Evolutionary conservation across 2,888 invertebrate species (phyloP), one percentile per base, ranked within the genome.

Genomic region (Nematopogon swammerdamellus): DNA sequence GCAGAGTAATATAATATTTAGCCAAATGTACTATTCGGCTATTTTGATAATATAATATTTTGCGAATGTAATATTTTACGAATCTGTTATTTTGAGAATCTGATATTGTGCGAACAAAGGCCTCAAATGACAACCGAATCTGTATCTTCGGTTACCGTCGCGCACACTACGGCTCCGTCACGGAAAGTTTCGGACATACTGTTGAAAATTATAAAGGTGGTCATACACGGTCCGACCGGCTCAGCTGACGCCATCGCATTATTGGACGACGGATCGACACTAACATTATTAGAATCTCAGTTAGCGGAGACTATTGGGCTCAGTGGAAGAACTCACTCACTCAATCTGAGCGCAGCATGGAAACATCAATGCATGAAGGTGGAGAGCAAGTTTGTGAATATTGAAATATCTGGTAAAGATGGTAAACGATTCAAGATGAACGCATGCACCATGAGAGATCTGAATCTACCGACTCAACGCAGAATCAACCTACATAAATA

Each of bases 251-350:
- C 49, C 5, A 51, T 50, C 36, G 53, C 52, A 3, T 25, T 50
- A 19, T 52, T 55, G 45, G 54, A 55, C 30, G 55, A 54, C 36
- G 55, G 49, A 29, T 53, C 54, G 2, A 49, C 53, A 16, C 44
- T 55, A 14, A 54, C 52, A 1, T 49, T 56, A 46, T 53, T 54
- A 3, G 54, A 54, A 43, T 46, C 48, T 19, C 18, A 45, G 2
- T 46, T 54, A 51, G 46, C 2, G 11, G 47, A 4, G 44, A 49
- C 10, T 45, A 25, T 25, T 8, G 25, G 25, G 8, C 25, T 25
- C 25, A 25, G 25, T 6, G 25, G 25, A 25, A 25, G 5, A 8
- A 4, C 25, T 25, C 25, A 25, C 25, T 25, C 25, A 25, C 25
- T 25, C 25, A 4, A 25, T 8, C 25, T 25, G 25, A 25, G 5